Evolutionary conservation across 2,113 vertebrate species (phyloP).

Genomic region (Platichthys flesus): DNA sequence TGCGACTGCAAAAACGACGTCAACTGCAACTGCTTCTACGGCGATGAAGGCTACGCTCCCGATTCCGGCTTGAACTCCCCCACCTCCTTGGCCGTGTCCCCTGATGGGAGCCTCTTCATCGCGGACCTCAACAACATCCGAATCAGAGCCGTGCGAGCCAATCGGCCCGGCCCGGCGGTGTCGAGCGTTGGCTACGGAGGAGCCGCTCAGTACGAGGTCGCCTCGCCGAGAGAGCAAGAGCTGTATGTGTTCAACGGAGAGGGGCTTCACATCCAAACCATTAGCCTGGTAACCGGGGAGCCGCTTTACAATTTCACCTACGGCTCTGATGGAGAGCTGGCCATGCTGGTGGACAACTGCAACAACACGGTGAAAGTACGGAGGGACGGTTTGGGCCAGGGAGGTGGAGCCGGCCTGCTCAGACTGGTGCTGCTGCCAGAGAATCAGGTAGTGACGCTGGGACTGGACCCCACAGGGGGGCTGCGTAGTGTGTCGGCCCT

Average conservation of each 20-base stretch:
- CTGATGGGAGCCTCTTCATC: conserved; percentile 95
- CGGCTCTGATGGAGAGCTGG: conserved; percentile 87
- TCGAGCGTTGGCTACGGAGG: conserved; percentile 59
- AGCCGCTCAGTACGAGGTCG: conserved; percentile 91
- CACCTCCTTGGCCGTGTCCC: conserved; percentile 94
- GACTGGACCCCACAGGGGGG: conserved; percentile 89
- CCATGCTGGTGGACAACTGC: conserved; percentile 90
- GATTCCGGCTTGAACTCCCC: conserved; percentile 97
- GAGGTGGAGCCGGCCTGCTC: conserved; percentile 85
- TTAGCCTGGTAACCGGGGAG: conserved; percentile 95
- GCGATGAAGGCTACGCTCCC: conserved; percentile 96
- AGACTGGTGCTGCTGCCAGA: conserved; percentile 94
- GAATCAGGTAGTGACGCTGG: conserved; percentile 94
- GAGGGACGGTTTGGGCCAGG: conserved; percentile 86
- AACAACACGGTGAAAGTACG: conserved; percentile 94
- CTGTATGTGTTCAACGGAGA: conserved; percentile 94
- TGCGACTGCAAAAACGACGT: conserved; percentile 99
- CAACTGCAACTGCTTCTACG: conserved; percentile 98
- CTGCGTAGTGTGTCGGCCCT: conserved; percentile 92
- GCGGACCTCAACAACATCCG: conserved; percentile 98
- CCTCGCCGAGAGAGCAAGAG: conserved; percentile 96
- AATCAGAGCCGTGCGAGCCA: conserved; percentile 93
- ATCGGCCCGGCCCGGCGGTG: conserved; percentile 84
- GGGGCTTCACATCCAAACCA: conserved; percentile 94
- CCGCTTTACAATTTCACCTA: conserved; percentile 97